Base-by-base conservation (phyloP, 2,888 invertebrate genomes). In the Caenorhabditis becei region DNA sequence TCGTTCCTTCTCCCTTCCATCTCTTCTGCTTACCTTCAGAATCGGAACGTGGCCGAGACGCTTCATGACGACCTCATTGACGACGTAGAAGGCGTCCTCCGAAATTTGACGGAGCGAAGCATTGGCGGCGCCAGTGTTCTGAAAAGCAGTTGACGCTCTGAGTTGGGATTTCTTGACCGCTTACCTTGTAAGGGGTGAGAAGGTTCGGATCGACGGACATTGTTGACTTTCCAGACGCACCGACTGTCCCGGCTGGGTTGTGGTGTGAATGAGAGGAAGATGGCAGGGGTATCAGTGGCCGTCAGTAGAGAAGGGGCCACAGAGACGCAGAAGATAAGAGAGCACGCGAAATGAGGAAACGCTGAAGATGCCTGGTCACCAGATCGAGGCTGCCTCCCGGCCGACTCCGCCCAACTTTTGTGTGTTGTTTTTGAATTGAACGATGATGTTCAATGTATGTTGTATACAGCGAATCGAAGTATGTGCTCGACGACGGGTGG, bases 11-110 rank as follows among this genome's bases (percentile, higher is more conserved):
- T 18, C 11, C 20, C 32, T 10, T 32, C 5, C 4, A 32, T n/a
- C n/a, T n/a, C n/a, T n/a, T n/a, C n/a, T n/a, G 26, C 47, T 26
- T 23, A 89, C 90, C 87, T 92, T 92, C 54, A 90, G 89, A 56
- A 92, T 91, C 16, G 92, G 92, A 11, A 92, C 89, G 69, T 91
- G 91, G 7, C 92, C 92, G n/a, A 92, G 84, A 37, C 91, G 90
- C 80, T 91, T 91, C 53, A 91, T 89, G 61, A 92, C 91, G 47
- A 92, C 91, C 79, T 92, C 92, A 75, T 92, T 92, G 66, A 92
- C 90, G 62, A 92, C 92, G 84, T 88, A 90, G 82, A 90, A 91
- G n/a, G 89, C 91, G 80, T 91, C 90, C n/a, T 89, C 91, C 32
- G 88, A 88, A 80, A 90, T 90, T 77, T 91, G 83, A 62, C 90